Evolutionary conservation across 2,113 vertebrate species (phyloP).

Genomic region (Gopherus evgoodei): DNA sequence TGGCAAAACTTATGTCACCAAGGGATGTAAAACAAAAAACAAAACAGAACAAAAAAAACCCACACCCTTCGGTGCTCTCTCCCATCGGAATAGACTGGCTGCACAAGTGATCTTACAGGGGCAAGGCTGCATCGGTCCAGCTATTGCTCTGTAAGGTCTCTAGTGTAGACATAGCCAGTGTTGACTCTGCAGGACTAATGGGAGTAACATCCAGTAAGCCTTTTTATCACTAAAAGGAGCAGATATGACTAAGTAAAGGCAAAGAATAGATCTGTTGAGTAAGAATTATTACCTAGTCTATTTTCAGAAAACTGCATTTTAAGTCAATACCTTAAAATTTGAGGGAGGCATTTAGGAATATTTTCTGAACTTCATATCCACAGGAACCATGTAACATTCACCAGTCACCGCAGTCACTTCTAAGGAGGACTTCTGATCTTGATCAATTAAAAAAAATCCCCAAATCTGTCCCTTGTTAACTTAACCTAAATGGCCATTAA

Average conservation of each 20-base stretch:
- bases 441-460: background rate
- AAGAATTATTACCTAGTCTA: background rate
- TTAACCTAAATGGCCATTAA: background rate
- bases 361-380: fast-evolving
- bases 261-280: background rate
- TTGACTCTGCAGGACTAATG: slow-evolving; percentile 48
- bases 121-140: no score
- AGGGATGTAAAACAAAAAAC: no score
- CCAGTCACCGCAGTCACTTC: background rate
- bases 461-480: background rate
- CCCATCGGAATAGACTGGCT: no score
- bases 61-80: no score
- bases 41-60: no score
- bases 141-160: no score
- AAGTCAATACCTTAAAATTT: background rate
- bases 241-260: background rate
- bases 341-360: background rate
- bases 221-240: fast-evolving
- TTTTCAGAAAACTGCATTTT: background rate
- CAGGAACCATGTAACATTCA: background rate
- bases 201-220: background rate
- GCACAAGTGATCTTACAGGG: no score
- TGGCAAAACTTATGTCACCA: no score
- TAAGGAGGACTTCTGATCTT: background rate
- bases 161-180: background rate